Conservation (phyloP, 2,113 vertebrate genomes). For the Madoqua kirkii region DNA sequence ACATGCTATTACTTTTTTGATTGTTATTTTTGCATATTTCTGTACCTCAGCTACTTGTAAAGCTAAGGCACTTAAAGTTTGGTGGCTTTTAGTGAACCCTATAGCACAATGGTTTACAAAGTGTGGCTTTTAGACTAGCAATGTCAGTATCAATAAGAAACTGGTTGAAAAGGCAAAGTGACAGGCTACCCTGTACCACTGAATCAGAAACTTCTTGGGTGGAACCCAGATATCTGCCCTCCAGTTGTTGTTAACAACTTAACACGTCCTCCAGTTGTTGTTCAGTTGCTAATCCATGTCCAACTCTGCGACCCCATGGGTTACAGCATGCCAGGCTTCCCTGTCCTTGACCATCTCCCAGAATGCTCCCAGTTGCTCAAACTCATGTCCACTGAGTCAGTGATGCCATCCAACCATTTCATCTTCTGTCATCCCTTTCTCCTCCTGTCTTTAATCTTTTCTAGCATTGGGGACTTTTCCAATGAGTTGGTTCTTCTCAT, state of each 20-base stretch:
- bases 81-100: neutral
- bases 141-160: neutral
- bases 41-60: neutral
- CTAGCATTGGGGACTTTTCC: neutral
- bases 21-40: neutral
- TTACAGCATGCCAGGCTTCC: neutral
- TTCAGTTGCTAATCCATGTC: neutral
- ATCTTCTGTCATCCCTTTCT: neutral
- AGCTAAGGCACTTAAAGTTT: neutral
- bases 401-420: neutral
- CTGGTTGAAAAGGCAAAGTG: neutral
- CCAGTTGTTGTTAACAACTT: neutral
- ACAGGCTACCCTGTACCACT: rapidly evolving
- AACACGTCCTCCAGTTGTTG: neutral
- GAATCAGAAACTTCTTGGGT: neutral
- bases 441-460: neutral
- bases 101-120: neutral
- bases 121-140: neutral
- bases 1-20: neutral
- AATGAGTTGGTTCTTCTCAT: neutral
- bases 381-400: neutral
- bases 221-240: neutral
- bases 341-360: neutral
- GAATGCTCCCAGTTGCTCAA: neutral
- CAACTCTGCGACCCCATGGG: neutral